Evolutionary conservation across 2,888 invertebrate genomes (phyloP).

Genomic region (Sminthurides aquaticus): DNA sequence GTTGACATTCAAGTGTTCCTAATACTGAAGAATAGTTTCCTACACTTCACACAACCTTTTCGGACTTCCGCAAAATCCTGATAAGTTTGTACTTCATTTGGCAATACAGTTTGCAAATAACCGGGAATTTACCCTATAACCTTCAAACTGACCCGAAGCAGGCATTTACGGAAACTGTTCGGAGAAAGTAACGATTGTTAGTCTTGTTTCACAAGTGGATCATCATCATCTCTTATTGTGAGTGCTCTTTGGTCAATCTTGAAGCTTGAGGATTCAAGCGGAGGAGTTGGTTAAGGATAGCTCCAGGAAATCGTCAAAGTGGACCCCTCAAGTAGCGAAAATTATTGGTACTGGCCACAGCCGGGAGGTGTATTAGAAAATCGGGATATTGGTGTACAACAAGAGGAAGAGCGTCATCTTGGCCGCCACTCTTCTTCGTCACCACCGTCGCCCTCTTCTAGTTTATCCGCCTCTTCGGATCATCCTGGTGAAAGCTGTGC

Average conservation of each 20-base stretch:
- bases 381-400: conserved; percentile 8
- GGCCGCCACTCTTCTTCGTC: conserved; percentile 20
- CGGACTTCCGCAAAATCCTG: no score
- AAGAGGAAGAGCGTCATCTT: neutral
- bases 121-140: no score
- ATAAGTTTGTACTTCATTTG: no score
- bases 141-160: no score
- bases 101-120: no score
- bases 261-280: no score
- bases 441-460: conserved; percentile 38
- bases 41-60: conserved; percentile 19
- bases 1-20: conserved; percentile 22
- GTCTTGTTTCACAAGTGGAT: neutral
- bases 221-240: neutral
- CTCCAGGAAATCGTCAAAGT: conserved; percentile 37
- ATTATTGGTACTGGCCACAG: conserved; percentile 36
- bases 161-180: neutral
- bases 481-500: no score
- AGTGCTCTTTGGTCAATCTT: neutral
- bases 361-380: conserved; percentile 11
- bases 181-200: no score
- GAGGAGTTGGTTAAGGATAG: no score
- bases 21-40: conserved; percentile 12
- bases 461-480: neutral
- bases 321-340: conserved; percentile 33